Evolutionary conservation across 1,140 invertebrate genomes (phyloP), one percentile per base, ranked within the genome.

Genomic region (Notospermus geniculatus): DNA sequence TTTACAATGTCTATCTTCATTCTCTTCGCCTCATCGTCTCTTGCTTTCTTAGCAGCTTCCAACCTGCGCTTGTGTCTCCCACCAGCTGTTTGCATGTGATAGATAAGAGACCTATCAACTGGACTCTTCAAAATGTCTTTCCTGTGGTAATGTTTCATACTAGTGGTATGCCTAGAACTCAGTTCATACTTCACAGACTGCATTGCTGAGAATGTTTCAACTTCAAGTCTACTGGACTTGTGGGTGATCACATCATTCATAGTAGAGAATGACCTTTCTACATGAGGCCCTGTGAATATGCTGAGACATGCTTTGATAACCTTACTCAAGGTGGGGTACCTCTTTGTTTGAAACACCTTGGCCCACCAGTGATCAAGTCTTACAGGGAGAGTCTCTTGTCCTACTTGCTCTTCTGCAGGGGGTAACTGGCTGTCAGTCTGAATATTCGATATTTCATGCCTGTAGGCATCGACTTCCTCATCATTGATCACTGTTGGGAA

Each of bases 201-300:
- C 29, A 65, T 59, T 15, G 56, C 25, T 32, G 22, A 46, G 41
- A 55, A 66, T 23, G 62, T 66, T 1, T 1, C 5, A 32, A 63
- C 39, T 1, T 57, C 41, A 45, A 65, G 58, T 15, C 39, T 59
- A 23, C n/a, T 29, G n/a, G 55, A 62, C 29, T 64, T 54, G 2
- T 32, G 30, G 43, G 53, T 46, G 2, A 67, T 58, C 19, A 65
- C 59, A 22, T 62, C 59, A 25, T 36, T 39, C 63, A 65, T 65
- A 2, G 50, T 46, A 22, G 32, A 58, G 46, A 67, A 67, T 17
- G 62, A 43, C 54, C 28, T 59, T 36, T 67, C 66, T 28, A 67
- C 64, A 15, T 41, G 54, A 43, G 67, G 64, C 2, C 60, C 67
- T 63, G 64, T 63, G 36, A 68, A 68, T 15, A 66, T 55, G 2